Base-by-base conservation (phyloP, 1,140 invertebrate genomes). In the Drosophila tropicalis region DNA sequence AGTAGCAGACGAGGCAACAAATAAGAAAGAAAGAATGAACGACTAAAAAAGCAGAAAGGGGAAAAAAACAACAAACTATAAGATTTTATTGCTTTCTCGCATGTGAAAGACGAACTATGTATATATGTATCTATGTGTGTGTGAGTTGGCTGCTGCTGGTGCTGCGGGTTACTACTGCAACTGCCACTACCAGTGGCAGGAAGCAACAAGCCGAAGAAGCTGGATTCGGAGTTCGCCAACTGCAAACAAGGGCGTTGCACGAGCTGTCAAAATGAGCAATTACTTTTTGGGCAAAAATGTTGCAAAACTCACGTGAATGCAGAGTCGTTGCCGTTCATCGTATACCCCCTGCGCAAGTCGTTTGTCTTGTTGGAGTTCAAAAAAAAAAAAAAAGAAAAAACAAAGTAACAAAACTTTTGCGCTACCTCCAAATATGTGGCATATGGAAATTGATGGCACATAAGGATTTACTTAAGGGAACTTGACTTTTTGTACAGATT, bases 211-310 rank as follows among this genome's bases (percentile, higher is more conserved):
- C 75, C 78, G 78, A 67, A 77, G 54, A 60, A 66, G 60, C 67
- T 67, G 19, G 67, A 36, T 15, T 64, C 13, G 62, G 32, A 51
- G 25, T 54, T 63, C 55, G 41, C 36, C 41, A 67, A 78, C 62
- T 79, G 79, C 82, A 82, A 86, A 87, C 79, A 86, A 86, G 79
- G 79, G 83, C 83, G 83, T 87, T 86, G 79, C 84, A 83, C 70
- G 76, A 87, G 73, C 84, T 89, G 84, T 89, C 84, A 89, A 89
- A 87, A 89, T 87, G 84, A 87, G 84, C 84, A 87, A 87, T 87
- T 89, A 87, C 84, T 87, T 87, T 87, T 87, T 87, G 84, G 44
- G 44, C 80, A 84, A 87, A 89, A 87, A 87, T 89, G 84, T 87
- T 87, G 84, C 79, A 86, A 63, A 87, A 62, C 83, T 87, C 83